Evolutionary conservation across 1,140 invertebrate species (phyloP).

Genomic region (Charaxes varanes): DNA sequence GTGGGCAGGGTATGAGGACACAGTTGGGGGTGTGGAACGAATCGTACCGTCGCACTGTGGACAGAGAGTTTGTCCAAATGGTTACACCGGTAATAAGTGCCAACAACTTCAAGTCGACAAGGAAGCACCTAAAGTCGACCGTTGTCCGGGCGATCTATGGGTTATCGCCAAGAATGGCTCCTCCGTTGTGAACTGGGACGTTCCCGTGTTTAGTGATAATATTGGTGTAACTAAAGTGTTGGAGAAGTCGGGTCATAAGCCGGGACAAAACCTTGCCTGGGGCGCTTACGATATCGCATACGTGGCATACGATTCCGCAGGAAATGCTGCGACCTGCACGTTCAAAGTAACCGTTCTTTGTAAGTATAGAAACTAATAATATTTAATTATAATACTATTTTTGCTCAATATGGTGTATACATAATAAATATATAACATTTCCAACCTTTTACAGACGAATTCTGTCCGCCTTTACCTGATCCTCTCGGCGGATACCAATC

Average conservation of each 20-base stretch:
- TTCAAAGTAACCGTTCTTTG: conserved; percentile 95
- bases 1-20: conserved; percentile 95
- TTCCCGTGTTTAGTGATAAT: conserved; percentile 93
- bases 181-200: conserved; percentile 94
- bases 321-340: conserved; percentile 92
- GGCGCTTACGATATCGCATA: conserved; percentile 96
- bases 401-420: neutral
- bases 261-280: conserved; percentile 94
- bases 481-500: conserved; percentile 92
- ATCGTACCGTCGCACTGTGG: conserved; percentile 94
- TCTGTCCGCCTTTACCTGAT: conserved; percentile 90
- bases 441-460: conserved; percentile 86
- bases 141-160: conserved; percentile 95
- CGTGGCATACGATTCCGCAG: conserved; percentile 92
- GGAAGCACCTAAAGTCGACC: conserved; percentile 88
- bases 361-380: no score
- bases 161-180: conserved; percentile 94
- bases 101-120: conserved; percentile 90
- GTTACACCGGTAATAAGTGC: conserved; percentile 89
- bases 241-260: conserved; percentile 90
- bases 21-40: conserved; percentile 91
- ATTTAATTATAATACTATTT: conserved; percentile 1
- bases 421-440: no score
- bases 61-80: conserved; percentile 88
- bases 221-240: conserved; percentile 85